Evolutionary conservation across 2,888 invertebrate species (phyloP), one percentile per base, ranked within the genome.

Genomic region (Chloroclysta siterata): DNA sequence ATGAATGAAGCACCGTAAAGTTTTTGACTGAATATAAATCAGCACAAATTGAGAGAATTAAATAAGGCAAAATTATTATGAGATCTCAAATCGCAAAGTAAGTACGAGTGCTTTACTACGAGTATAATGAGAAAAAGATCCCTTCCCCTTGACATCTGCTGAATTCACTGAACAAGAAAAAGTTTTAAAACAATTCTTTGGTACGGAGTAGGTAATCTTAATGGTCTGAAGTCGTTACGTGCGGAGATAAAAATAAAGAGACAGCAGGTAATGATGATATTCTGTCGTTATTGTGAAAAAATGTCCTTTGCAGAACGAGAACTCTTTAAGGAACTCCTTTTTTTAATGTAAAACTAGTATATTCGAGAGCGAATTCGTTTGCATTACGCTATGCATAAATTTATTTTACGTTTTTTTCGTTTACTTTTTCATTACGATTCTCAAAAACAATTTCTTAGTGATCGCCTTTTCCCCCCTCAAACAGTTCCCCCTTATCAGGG

Each of bases 141-240:
- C 60, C 63, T 73, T 71, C 68, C 70, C 66, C 62, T 72, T 73
- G 73, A 77, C 81, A 78, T 73, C 77, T 76, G 75, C 75, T 77
- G 76, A 76, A 77, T 79, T 82, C 78, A 82, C 73, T 77, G 80
- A 81, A 77, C 73, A 81, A 77, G 78, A 78, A 80, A 78, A 81
- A 80, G 75, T 69, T 79, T 33, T 79, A 72, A 76, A 79, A 78
- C 77, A 76, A 76, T 74, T 80, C 76, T 66, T 69, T 68, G 33
- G 47, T 55, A 52, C 68, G 63, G 60, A 65, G n/a, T 60, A 73
- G 73, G 72, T 77, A 75, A 76, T 78, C 72, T 76, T 72, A 76
- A 79, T 72, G 66, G 66, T 72, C 73, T 73, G 72, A 72, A 73
- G 74, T 62, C 73, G 61, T 63, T 70, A 66, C 42, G 59, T 66